phyloP scores from a whole-genome alignment of 1,140 invertebrate species.

The Aphelenchoides fujianensis region DNA sequence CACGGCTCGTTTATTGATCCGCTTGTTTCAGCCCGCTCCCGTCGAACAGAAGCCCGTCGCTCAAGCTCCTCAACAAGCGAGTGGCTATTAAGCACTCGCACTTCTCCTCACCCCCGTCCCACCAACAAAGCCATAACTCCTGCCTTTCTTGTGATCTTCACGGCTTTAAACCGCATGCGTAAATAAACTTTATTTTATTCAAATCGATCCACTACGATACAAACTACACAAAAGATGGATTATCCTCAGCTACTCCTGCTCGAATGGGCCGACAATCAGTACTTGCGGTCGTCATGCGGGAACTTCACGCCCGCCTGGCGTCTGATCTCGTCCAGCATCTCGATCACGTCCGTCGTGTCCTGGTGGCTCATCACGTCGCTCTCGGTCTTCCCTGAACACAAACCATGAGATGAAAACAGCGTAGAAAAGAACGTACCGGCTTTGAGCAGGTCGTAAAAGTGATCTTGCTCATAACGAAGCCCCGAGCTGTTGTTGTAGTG shows the following conservation, averaged over 20 bases:
- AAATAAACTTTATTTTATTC: too few species aligned
- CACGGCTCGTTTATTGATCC: too few species aligned
- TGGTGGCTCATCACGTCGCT: conserved; percentile 6
- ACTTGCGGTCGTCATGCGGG: conserved; percentile 18
- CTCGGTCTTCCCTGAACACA: conserved; percentile 30
- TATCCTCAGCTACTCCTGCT: not conserved
- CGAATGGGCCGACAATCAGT: not conserved
- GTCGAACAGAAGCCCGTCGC: not conserved
- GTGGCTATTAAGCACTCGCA: not conserved
- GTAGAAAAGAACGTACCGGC: too few species aligned
- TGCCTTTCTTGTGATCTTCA: not conserved
- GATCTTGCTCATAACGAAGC: conserved; percentile 73
- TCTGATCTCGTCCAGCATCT: conserved; percentile 17
- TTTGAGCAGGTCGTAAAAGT: conserved; percentile 71
- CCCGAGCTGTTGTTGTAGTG: conserved; percentile 73
- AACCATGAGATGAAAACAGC: too few species aligned
- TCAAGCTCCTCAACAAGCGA: not conserved
- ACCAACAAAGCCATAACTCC: not conserved
- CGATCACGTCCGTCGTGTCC: conserved; percentile 11
- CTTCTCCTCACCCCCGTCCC: not conserved
- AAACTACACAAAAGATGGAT: not conserved
- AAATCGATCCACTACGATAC: too few species aligned
- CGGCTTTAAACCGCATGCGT: not conserved
- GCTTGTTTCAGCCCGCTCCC: too few species aligned
- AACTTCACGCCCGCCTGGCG: conserved; percentile 4